Percentiles rank a stretch among this genome's conserved stretches.
Conservation (phyloP, 2,113 vertebrate genomes). For the Alethe diademata region DNA sequence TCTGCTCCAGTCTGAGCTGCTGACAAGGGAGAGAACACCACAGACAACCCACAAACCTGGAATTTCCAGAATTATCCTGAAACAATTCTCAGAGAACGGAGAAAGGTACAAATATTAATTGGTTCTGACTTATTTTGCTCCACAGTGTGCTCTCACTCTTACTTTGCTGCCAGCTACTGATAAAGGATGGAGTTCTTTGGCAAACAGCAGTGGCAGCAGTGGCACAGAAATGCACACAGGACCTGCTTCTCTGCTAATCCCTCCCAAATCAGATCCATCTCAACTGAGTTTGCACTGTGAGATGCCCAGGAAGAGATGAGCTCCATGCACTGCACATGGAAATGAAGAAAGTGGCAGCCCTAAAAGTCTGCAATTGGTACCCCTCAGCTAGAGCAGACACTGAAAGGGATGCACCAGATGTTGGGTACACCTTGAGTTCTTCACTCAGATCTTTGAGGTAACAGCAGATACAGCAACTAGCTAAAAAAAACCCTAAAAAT, state of each 20-base stretch:
- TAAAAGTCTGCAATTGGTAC: neutral
- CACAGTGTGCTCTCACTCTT: neutral
- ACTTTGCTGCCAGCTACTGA: neutral
- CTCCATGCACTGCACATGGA: neutral
- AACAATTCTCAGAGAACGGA: neutral
- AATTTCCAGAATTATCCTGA: neutral
- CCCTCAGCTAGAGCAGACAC: neutral
- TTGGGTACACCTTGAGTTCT: accelerated
- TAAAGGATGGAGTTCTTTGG: neutral
- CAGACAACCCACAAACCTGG: neutral
- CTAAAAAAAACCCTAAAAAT: neutral
- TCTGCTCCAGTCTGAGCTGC: neutral
- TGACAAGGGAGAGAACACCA: neutral
- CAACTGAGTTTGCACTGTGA: neutral
- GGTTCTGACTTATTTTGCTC: neutral
- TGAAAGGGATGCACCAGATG: neutral
- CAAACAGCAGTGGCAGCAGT: neutral
- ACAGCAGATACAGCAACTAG: neutral
- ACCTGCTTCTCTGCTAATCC: neutral
- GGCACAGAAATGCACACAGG: accelerated
- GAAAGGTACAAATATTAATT: neutral
- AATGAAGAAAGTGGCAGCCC: neutral
- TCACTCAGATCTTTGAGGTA: neutral
- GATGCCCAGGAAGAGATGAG: neutral
- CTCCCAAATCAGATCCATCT: neutral